phyloP scores from a whole-genome alignment of 2,113 vertebrate genomes.

The Pipra filicauda region DNA sequence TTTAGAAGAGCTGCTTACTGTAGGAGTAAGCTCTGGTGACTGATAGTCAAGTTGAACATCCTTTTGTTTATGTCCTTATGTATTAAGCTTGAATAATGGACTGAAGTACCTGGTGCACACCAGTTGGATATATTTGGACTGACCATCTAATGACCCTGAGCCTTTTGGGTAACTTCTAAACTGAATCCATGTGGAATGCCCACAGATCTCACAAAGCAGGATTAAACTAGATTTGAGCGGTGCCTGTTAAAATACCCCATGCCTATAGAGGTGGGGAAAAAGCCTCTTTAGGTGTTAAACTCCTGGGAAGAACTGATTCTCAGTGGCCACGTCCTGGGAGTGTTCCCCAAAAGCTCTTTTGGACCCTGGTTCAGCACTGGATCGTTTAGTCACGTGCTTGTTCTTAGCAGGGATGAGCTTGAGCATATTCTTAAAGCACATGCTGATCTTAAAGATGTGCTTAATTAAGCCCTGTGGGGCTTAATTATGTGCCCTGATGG shows the following conservation, averaged over 20 bases:
- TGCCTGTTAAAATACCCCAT: neutral
- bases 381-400: neutral
- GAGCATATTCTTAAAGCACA: neutral
- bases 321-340: neutral
- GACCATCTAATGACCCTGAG: neutral
- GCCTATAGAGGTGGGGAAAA: neutral
- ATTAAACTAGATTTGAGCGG: neutral
- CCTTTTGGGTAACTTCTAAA: neutral
- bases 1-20: neutral
- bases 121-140: neutral
- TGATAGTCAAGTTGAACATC: neutral
- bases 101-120: neutral
- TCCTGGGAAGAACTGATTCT: neutral
- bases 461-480: slow-evolving; percentile 8
- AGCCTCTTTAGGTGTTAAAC: neutral
- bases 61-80: neutral
- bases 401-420: neutral
- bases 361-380: neutral
- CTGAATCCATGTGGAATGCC: neutral
- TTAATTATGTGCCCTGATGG: neutral
- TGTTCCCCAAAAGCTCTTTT: neutral
- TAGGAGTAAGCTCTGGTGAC: neutral
- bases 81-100: neutral
- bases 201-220: neutral
- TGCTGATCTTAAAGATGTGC: neutral